Evolutionary conservation across 2,113 vertebrate genomes (phyloP), one percentile per base, ranked within the genome.

Genomic region (Lycocorax pyrrhopterus): DNA sequence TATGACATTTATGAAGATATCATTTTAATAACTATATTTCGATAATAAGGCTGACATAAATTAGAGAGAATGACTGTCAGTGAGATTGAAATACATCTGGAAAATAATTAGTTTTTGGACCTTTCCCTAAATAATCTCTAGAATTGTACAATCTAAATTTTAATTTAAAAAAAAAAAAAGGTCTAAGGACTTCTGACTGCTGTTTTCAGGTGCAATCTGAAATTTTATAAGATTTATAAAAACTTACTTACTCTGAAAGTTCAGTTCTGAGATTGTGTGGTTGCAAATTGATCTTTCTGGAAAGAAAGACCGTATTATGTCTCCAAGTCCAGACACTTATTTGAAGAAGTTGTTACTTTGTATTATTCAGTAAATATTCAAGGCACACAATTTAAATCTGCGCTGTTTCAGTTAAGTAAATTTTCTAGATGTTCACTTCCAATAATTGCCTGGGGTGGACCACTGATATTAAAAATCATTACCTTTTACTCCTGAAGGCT

Each of bases 341-440:
- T 72, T 79, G 32, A 83, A 92, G 47, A 72, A 60, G 30, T 17
- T 7, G 43, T 83, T 84, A 44, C 37, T 58, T 86, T 39, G 41
- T 86, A 52, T 7, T 39, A 19, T 76, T 90, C 53, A 76, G 67
- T 55, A 93, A 89, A 93, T 92, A 92, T 63, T 92, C 67, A 94
- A 75, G 41, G 11, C 51, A 82, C 93, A 59, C 3, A 35, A 19
- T 76, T 88, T 55, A 80, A 83, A 47, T 66, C 37, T 86, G 7
- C 25, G 60, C 13, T 86, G 53, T 62, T 92, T 91, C 43, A 41
- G 6, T 49, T 62, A 46, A 75, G 21, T 47, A 47, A n/a, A 77
- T 86, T 88, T 83, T 95, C 53, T 59, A 26, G 35, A 72, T 46
- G 8, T 84, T 74, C 10, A 2, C 5, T 86, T 85, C 11, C 29